Conservation (phyloP, 2,113 vertebrate species). For the Pyxicephalus adspersus region DNA sequence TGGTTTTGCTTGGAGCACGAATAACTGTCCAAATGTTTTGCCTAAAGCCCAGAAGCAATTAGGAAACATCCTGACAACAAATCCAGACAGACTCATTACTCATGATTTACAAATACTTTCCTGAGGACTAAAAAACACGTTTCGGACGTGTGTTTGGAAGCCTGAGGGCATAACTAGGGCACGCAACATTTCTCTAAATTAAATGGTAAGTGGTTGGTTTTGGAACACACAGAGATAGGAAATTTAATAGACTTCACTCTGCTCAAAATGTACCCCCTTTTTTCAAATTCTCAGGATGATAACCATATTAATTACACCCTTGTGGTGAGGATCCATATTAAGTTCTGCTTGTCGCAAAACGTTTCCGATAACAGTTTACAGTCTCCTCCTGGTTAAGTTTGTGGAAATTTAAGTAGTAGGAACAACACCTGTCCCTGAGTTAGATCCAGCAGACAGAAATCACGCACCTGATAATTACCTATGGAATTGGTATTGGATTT, state of each 20-base stretch:
- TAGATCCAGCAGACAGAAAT: constrained; percentile 2
- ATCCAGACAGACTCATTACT: constrained; percentile 57
- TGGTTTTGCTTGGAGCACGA: constrained; percentile 48
- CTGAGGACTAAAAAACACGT: constrained; percentile 54
- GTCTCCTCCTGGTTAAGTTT: neutral
- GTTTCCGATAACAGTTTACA: constrained; percentile 4
- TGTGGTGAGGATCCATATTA: constrained; percentile 18
- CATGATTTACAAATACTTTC: constrained; percentile 58
- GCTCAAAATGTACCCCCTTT: constrained; percentile 14
- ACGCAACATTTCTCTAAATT: constrained; percentile 54
- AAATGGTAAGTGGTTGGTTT: constrained; percentile 53
- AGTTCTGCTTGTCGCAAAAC: neutral
- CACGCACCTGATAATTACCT: neutral
- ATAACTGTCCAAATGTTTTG: constrained; percentile 56
- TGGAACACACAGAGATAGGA: constrained; percentile 44
- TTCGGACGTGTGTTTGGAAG: constrained; percentile 55
- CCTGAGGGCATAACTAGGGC: constrained; percentile 50
- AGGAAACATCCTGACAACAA: constrained; percentile 57
- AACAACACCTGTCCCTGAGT: neutral
- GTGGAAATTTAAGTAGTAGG: constrained; percentile 5
- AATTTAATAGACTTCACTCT: constrained; percentile 49
- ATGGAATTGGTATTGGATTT: neutral
- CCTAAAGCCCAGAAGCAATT: constrained; percentile 58
- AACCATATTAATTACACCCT: constrained; percentile 42
- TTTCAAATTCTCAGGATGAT: constrained; percentile 28